Base-by-base conservation (phyloP, 2,888 invertebrate species). In the Lithosia quadra region DNA sequence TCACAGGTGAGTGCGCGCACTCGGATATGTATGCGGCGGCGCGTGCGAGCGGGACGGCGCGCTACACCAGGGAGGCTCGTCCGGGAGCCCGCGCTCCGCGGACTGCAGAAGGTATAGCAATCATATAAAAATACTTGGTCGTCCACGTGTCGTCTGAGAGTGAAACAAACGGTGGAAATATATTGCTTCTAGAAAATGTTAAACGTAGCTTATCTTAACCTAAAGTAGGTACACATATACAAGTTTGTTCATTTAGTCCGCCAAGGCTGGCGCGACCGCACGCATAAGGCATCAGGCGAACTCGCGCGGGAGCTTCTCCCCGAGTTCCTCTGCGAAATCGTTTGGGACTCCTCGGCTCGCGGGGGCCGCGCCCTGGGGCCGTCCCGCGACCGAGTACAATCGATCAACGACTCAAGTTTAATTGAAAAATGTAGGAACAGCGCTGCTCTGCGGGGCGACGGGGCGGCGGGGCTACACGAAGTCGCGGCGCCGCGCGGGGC, bases 41-140 rank as follows among this genome's bases (percentile, higher is more conserved):
- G 39, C 39, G 39, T 13, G 11, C 36, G 10, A 5, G 43, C 43
- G 18, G 18, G 43, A 5, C 43, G 43, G 7, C 5, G 18, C 39
- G 4, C 15, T 3, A 0, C 39, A 21, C 33, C 58, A n/a, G n/a
- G n/a, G n/a, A n/a, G n/a, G n/a, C n/a, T n/a, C n/a, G n/a, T n/a
- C n/a, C n/a, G n/a, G n/a, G n/a, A n/a, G n/a, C n/a, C n/a, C n/a
- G n/a, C n/a, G 13, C 55, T 21, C 22, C 22, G 5, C 22, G 24
- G 68, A 71, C 70, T 73, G 67, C 62, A 74, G 63, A 63, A 70
- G 62, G 63, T 72, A 67, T 57, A 70, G 77, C 71, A 73, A 72
- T 74, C 55, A 74, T 80, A 79, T 63, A 79, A 79, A 81, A 81
- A 73, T 76, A 71, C 65, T 79, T 77, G 74, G 77, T 77, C 75